phyloP scores from a whole-genome alignment of 2,888 invertebrate genomes.

The Tribolium freemani region DNA sequence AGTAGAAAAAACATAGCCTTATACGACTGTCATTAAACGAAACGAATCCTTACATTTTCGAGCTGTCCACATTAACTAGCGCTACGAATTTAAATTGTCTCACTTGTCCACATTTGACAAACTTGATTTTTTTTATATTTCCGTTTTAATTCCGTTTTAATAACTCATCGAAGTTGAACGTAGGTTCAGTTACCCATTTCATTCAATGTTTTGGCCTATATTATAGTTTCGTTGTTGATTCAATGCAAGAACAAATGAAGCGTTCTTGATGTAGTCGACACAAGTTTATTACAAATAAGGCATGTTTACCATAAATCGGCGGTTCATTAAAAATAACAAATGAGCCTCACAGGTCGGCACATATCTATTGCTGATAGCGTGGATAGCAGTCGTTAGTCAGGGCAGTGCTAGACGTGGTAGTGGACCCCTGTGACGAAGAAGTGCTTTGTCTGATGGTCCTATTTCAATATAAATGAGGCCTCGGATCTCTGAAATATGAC shows the following conservation, averaged over 20 bases:
- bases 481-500: conserved; percentile 52
- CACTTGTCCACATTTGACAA: background rate
- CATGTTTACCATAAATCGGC: conserved; percentile 57
- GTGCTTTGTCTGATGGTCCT: conserved; percentile 57
- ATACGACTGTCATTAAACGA: conserved; percentile 6
- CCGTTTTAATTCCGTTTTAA: background rate
- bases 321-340: conserved; percentile 62
- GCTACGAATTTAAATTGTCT: conserved; percentile 2
- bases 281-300: conserved; percentile 48
- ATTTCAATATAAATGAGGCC: conserved; percentile 61
- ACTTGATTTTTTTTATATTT: background rate
- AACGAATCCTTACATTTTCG: conserved; percentile 1
- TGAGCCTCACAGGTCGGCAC: conserved; percentile 45
- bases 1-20: background rate
- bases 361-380: conserved; percentile 49
- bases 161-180: background rate
- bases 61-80: conserved; percentile 9
- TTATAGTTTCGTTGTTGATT: no score
- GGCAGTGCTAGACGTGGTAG: conserved; percentile 43
- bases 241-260: background rate
- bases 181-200: background rate
- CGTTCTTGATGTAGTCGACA: conserved; percentile 4
- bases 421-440: conserved; percentile 57
- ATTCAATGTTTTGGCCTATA: no score
- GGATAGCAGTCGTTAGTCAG: conserved; percentile 47